Base-by-base conservation (phyloP, 2,888 invertebrate genomes). In the Coronaproctus castanopsis region DNA sequence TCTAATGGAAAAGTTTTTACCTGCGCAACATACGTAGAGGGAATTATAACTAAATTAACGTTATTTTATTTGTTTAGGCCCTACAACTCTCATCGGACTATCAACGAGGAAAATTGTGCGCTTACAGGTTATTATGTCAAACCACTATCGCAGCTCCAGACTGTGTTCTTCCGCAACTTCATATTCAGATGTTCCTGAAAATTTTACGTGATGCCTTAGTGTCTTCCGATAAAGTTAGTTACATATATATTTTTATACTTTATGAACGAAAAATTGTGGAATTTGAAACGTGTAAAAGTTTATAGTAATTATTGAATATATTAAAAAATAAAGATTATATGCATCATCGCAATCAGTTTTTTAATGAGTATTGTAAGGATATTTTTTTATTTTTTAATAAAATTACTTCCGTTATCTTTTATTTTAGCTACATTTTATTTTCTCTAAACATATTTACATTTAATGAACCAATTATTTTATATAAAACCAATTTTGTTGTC, bases 111-210 rank as follows among this genome's bases (percentile, higher is more conserved):
- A 91, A 90, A 73, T 73, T 95, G 61, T 80, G 83, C 67, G 93
- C 95, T 0, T 79, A 90, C 67, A 83, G 89, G 66, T 73, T 96
- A 65, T 78, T 96, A 62, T 92, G 93, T 74, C 75, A 77, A 62
- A 70, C 78, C 67, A 85, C 87, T 58, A 78, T 93, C 62, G 85
- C 89, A 36, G 61, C 57, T 57, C 61, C 57, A 20, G 55, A 62
- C 54, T 56, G 59, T 22, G 55, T 58, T 20, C 73, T 83, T 67
- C 74, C 82, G 68, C 72, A 78, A 64, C 83, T 83, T 54, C 85
- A 88, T 69, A 73, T 93, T 63, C 80, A 88, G 1, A 79, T 92
- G 61, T 92, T 93, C 74, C 93, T 92, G 72, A 77, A 85, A 62
- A 83, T 87, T 2, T 72, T 95, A 59, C 95, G 95, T 72, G 72